phyloP scores from a whole-genome alignment of 2,797 vertebrate genomes.

The Sebastiscus tertius region DNA sequence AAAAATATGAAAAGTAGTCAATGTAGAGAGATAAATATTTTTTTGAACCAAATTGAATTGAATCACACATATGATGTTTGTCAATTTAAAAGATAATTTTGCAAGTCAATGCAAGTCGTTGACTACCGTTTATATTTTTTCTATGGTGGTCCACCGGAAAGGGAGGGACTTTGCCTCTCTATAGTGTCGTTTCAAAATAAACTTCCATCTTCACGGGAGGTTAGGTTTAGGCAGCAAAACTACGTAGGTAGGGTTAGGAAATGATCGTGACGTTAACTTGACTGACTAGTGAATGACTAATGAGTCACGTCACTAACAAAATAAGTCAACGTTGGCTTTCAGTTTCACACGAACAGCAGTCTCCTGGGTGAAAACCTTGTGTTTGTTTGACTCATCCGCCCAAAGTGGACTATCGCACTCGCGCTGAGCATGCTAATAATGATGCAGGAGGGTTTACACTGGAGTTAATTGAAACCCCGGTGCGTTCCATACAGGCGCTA shows the following conservation, averaged over 20 bases:
- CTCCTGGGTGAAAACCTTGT: background rate
- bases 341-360: background rate
- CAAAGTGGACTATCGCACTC: too few species aligned
- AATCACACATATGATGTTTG: too few species aligned
- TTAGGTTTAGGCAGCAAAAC: background rate
- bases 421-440: too few species aligned
- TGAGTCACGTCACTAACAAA: background rate
- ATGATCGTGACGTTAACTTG: background rate
- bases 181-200: background rate
- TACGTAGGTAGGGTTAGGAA: background rate
- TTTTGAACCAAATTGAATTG: too few species aligned
- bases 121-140: too few species aligned
- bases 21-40: too few species aligned
- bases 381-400: too few species aligned
- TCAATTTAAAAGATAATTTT: too few species aligned
- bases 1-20: accelerated
- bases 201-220: background rate
- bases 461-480: background rate
- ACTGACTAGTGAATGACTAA: background rate
- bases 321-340: background rate
- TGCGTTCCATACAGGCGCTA: background rate
- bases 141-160: too few species aligned
- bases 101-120: too few species aligned
- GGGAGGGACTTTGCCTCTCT: too few species aligned
- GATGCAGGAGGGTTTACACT: too few species aligned